phyloP scores from a whole-genome alignment of 1,140 invertebrate species.

The Aphaenogaster floridana region DNA sequence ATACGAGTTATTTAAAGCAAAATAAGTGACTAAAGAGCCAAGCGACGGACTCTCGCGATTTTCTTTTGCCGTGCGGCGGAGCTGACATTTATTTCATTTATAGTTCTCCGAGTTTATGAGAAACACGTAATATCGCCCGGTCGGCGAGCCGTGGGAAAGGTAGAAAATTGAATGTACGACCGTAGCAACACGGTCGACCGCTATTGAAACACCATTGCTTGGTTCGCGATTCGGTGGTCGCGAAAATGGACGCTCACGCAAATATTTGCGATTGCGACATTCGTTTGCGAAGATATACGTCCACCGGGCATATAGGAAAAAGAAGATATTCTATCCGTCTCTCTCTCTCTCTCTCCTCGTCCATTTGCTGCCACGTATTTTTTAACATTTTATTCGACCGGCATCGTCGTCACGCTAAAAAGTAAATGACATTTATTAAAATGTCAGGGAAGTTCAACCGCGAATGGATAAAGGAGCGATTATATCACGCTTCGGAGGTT shows the following conservation, averaged over 20 bases:
- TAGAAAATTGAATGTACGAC: constrained; percentile 65
- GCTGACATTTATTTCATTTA: constrained; percentile 53
- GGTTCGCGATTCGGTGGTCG: constrained; percentile 14
- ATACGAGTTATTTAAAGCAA: neutral
- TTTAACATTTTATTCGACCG: constrained; percentile 36
- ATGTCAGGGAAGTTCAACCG: constrained; percentile 57
- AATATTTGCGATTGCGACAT: constrained; percentile 59
- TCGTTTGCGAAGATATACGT: neutral
- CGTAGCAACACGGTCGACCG: constrained; percentile 14
- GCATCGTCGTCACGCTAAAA: constrained; percentile 9
- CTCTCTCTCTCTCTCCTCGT: neutral
- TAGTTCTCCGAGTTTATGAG: constrained; percentile 47
- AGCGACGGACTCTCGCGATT: neutral
- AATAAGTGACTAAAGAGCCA: neutral
- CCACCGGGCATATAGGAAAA: neutral
- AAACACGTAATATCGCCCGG: constrained; percentile 36
- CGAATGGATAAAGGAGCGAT: constrained; percentile 40
- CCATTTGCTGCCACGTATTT: neutral
- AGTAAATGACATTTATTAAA: constrained; percentile 59
- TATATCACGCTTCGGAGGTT: constrained; percentile 21
- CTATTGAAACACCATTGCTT: constrained; percentile 39
- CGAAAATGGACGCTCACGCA: constrained; percentile 46
- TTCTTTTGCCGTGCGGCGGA: neutral
- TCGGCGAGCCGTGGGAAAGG: constrained; percentile 17
- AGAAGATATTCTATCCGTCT: neutral